A percentile compares a stretch with the other conserved stretches of the same genome.
These are phyloP conservation scores for Phortica magna DNA, from an alignment of 2,888 invertebrate genomes.

Conservation along the genomic window DNA sequence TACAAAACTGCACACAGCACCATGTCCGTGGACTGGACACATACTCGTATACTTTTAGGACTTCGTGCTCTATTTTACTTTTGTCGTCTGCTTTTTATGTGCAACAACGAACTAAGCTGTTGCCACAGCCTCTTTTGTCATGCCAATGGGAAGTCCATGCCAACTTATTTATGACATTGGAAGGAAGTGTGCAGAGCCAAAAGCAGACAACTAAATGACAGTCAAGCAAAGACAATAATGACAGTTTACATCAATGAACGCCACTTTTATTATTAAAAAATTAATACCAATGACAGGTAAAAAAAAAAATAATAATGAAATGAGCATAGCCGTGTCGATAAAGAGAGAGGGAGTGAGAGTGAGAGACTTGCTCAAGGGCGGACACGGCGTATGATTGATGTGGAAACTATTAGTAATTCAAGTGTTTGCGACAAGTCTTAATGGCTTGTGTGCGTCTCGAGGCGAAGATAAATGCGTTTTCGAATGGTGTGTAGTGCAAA, in stretches of 20 bases:
- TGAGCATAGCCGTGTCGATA: constrained; percentile 4
- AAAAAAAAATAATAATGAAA: constrained; percentile 8
- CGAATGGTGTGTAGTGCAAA: constrained; percentile 43
- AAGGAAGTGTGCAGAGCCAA: constrained; percentile 24
- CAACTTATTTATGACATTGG: neutral
- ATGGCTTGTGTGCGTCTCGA: constrained; percentile 15
- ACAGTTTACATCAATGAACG: constrained; percentile 67
- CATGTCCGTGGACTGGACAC: no score
- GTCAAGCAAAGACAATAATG: constrained; percentile 55
- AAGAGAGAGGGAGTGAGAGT: neutral
- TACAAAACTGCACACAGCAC: neutral
- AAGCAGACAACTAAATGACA: constrained; percentile 58
- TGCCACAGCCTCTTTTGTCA: constrained; percentile 31
- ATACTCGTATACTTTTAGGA: constrained; percentile 24
- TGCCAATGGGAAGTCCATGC: neutral
- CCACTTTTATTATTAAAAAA: constrained; percentile 61
- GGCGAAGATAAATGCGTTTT: constrained; percentile 50
- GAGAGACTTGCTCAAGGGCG: constrained; percentile 47
- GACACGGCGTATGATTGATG: constrained; percentile 67
- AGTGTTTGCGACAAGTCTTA: constrained; percentile 6
- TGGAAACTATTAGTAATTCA: constrained; percentile 51
- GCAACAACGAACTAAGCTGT: constrained; percentile 10
- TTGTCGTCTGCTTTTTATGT: neutral
- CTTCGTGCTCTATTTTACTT: neutral
- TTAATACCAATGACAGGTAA: constrained; percentile 55